Evolutionary conservation across 2,797 vertebrate species (phyloP).

Genomic region (Betta splendens): DNA sequence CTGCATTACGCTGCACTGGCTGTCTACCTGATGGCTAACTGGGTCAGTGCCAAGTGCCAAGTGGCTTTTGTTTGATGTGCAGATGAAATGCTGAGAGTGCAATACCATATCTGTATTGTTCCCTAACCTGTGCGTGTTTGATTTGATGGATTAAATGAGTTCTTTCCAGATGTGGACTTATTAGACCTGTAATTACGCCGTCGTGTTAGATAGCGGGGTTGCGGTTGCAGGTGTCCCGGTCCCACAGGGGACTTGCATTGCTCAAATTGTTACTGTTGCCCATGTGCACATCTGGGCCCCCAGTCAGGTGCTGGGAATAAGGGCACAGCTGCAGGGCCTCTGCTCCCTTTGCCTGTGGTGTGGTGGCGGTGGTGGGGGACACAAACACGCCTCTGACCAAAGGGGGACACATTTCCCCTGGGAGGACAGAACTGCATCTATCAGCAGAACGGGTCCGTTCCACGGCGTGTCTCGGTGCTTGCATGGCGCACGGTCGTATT

Average conservation of each 20-base stretch:
- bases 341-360: conserved; percentile 44
- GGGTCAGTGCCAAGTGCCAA: conserved; percentile 59
- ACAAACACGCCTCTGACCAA: conserved; percentile 67
- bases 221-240: conserved; percentile 76
- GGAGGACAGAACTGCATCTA: conserved; percentile 71
- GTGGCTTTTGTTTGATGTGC: conserved; percentile 58
- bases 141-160: conserved; percentile 67
- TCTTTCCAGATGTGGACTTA: conserved; percentile 69
- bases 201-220: conserved; percentile 67
- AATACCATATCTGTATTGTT: conserved; percentile 53
- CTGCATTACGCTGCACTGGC: conserved; percentile 6
- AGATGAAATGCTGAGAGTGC: conserved; percentile 62
- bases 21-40: conserved; percentile 63
- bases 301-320: conserved; percentile 80
- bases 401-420: conserved; percentile 71
- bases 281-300: conserved; percentile 76
- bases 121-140: conserved; percentile 36
- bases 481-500: conserved; percentile 57
- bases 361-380: conserved; percentile 41
- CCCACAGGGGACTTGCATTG: conserved; percentile 74
- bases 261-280: conserved; percentile 76
- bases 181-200: conserved; percentile 73
- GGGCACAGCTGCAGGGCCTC: conserved; percentile 78
- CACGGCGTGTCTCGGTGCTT: conserved; percentile 39
- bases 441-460: conserved; percentile 75